These are phyloP conservation scores for Epistrophella euchroma DNA, from an alignment of 2,888 invertebrate species.

Conservation along the genomic window DNA sequence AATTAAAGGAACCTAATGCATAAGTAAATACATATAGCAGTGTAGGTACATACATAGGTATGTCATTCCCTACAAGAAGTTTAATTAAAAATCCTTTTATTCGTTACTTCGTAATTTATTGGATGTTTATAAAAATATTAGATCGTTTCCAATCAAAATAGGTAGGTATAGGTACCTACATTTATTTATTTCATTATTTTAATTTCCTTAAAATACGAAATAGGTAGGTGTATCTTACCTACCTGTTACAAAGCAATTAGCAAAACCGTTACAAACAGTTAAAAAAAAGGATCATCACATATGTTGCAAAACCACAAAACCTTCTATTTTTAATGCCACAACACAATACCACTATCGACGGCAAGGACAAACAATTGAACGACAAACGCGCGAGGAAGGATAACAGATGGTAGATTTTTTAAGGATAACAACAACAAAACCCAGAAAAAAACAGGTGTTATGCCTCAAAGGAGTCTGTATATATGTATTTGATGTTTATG, in stretches of 20 bases:
- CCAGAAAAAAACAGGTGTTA: constrained; percentile 63
- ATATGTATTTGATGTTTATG: constrained; percentile 30
- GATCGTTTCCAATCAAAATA: neutral
- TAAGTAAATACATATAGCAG: neutral
- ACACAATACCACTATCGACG: constrained; percentile 33
- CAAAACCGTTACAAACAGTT: neutral
- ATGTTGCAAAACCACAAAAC: constrained; percentile 69
- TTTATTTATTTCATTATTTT: neutral
- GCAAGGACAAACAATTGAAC: constrained; percentile 58
- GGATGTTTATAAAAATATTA: no score
- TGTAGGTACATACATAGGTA: neutral
- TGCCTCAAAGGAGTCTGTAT: constrained; percentile 45
- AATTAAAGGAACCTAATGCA: neutral
- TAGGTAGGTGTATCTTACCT: neutral
- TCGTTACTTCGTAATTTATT: constrained; percentile 13
- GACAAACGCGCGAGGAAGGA: constrained; percentile 49
- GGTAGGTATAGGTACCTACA: neutral
- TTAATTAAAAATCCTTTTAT: constrained; percentile 26
- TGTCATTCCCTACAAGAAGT: constrained; percentile 33
- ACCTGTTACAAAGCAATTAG: constrained; percentile 5
- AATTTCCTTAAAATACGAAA: neutral
- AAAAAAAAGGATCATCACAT: constrained; percentile 38
- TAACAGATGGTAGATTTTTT: constrained; percentile 53
- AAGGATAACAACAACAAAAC: constrained; percentile 37
- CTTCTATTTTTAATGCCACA: constrained; percentile 7